Evolutionary conservation across 2,888 invertebrate species (phyloP), one percentile per base, ranked within the genome.

Genomic region (Stenotaenia linearis): DNA sequence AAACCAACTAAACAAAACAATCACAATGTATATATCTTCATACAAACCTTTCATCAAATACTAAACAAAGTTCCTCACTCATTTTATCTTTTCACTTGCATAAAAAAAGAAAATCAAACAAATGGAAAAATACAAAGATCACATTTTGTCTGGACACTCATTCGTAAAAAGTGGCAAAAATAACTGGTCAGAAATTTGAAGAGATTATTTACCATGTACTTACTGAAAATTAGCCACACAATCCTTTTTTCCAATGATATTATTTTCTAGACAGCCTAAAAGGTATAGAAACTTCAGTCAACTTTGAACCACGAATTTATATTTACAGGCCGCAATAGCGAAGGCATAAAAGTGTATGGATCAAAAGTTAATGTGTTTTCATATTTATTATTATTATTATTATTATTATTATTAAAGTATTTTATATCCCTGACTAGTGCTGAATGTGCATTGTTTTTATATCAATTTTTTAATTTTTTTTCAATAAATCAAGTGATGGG

Each of bases 231-330:
- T 74, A 79, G 79, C 74, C 79, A 79, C 79, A 61, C 28, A 61
- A 61, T 61, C 61, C 61, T 79, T 79, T 79, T 78, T 35, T 37
- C 74, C 79, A 40, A 32, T 74, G 35, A 35, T 79, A 23, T 21
- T 61, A 10, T 30, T 79, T 79, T 79, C 79, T 79, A 79, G 74
- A 79, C 74, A 75, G 79, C 79, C 79, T 79, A 79, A 79, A 79
- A 79, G 69, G 79, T 79, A 61, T 28, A 79, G 79, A 79, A 79
- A 79, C 79, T 79, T 69, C 79, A 79, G 79, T 79, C 79, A 79
- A 79, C 69, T 69, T 75, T 75, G 21, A 30, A 75, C n/a, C 18
- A 75, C 9, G 56, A 56, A 25, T 61, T 61, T 61, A 61, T 12
- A 61, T 61, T 61, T 61, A 61, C 28, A 61, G 61, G 61, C 61